Conservation (phyloP, 2,113 vertebrate species). For the Tupaia tana region DNA sequence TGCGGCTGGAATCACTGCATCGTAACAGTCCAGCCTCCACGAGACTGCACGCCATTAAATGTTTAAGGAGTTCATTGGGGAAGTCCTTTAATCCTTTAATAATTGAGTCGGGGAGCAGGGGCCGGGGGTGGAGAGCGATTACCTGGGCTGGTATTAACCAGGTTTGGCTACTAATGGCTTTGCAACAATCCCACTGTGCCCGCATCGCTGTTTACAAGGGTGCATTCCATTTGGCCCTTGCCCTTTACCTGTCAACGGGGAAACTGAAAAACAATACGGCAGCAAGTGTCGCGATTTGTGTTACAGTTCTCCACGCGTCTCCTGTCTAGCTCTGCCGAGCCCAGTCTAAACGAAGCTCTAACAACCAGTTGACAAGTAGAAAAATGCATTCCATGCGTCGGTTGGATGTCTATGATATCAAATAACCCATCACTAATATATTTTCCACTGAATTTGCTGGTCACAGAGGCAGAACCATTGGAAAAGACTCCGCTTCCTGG, state of each 20-base stretch:
- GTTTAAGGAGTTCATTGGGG: slow-evolving; percentile 77
- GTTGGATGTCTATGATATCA: not conserved
- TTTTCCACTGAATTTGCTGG: slow-evolving; percentile 37
- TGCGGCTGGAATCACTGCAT: slow-evolving; percentile 62
- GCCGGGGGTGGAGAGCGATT: slow-evolving; percentile 52
- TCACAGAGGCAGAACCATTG: not conserved
- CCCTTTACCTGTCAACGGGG: slow-evolving; percentile 45
- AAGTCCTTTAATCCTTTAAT: slow-evolving; percentile 75
- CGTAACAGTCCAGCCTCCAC: slow-evolving; percentile 43
- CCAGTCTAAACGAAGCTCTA: not conserved
- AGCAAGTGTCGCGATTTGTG: slow-evolving; percentile 63
- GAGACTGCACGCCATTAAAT: slow-evolving; percentile 83
- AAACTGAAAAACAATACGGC: slow-evolving; percentile 65
- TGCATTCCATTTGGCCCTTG: slow-evolving; percentile 64
- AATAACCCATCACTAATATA: not conserved
- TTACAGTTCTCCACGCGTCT: not conserved
- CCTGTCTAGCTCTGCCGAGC: not conserved
- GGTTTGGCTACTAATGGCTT: slow-evolving; percentile 78
- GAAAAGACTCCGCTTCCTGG: not conserved
- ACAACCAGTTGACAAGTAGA: not conserved
- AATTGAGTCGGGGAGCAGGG: slow-evolving; percentile 73
- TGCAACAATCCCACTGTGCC: slow-evolving; percentile 60
- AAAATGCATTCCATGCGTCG: slow-evolving; percentile 5
- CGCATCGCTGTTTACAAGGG: slow-evolving; percentile 67
- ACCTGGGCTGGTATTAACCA: slow-evolving; percentile 76